These are phyloP conservation scores for Halictus quadricinctus DNA, from an alignment of 2,888 invertebrate genomes.

Conservation along the genomic window DNA sequence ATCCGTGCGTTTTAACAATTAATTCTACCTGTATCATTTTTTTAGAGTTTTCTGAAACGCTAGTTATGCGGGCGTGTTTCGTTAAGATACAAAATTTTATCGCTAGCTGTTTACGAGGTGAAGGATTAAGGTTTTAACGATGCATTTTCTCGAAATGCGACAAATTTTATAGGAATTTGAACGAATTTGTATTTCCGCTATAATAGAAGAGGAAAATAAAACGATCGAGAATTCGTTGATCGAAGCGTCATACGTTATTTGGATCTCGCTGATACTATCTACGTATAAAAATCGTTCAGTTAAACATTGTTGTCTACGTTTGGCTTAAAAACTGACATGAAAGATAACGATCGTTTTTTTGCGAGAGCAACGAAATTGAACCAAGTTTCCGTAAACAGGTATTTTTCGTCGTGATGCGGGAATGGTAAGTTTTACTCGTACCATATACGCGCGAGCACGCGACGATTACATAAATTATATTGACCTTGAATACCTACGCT, in stretches of 20 bases:
- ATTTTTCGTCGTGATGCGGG: not conserved
- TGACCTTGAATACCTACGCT: too few relatives aligned
- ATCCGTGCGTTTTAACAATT: slow-evolving; percentile 16
- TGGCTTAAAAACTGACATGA: too few relatives aligned
- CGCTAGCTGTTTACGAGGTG: not conserved
- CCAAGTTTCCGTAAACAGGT: not conserved
- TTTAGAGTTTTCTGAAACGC: not conserved
- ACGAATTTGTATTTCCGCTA: slow-evolving; percentile 22
- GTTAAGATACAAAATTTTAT: slow-evolving; percentile 2
- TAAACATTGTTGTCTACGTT: not conserved
- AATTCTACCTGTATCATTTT: not conserved
- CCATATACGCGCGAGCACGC: not conserved
- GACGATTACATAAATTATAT: not conserved
- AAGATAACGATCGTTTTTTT: too few relatives aligned
- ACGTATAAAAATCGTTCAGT: not conserved
- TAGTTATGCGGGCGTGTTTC: slow-evolving; percentile 9
- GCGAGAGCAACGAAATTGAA: not conserved
- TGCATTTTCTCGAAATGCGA: not conserved
- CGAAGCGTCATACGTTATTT: not conserved
- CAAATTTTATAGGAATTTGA: not conserved
- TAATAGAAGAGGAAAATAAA: slow-evolving; percentile 21
- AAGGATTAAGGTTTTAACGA: slow-evolving; percentile 9
- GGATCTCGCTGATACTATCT: slow-evolving; percentile 16
- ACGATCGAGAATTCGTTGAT: slow-evolving; percentile 19
- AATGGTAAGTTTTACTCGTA: slow-evolving; percentile 20